These are phyloP conservation scores for Hedychridium roseum DNA, from an alignment of 2,888 invertebrate species.

Conservation along the genomic window DNA sequence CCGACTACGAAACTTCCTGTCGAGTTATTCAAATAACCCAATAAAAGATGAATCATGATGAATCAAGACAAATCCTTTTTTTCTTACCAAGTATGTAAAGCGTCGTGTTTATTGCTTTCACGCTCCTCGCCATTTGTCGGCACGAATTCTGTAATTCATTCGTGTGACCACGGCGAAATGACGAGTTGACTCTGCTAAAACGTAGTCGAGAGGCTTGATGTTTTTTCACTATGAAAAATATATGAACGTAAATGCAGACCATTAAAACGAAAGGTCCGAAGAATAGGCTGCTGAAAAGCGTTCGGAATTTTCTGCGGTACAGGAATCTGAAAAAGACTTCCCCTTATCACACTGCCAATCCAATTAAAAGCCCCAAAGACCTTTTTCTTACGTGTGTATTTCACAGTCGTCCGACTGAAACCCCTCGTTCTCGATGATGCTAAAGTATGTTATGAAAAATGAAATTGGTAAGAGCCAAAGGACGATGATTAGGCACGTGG, in stretches of 20 bases:
- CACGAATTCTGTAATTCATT: conserved; percentile 17
- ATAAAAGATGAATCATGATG: background rate
- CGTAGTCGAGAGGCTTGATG: conserved; percentile 66
- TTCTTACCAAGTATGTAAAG: conserved; percentile 68
- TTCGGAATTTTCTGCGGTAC: conserved; percentile 62
- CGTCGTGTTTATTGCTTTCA: conserved; percentile 71
- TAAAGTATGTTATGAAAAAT: conserved; percentile 66
- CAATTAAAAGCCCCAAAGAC: too few relatives aligned
- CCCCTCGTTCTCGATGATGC: conserved; percentile 64
- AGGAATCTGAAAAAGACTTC: conserved; percentile 58
- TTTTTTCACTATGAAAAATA: conserved; percentile 67
- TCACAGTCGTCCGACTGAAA: conserved; percentile 54
- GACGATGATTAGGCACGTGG: conserved; percentile 64
- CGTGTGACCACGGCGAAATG: conserved; percentile 18
- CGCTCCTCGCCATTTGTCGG: conserved; percentile 63
- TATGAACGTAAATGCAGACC: conserved; percentile 70
- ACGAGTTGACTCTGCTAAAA: conserved; percentile 58
- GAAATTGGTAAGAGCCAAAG: conserved; percentile 69
- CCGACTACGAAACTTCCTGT: conserved; percentile 66
- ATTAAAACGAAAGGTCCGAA: conserved; percentile 69
- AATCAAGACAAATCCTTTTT: background rate
- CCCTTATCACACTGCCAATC: background rate
- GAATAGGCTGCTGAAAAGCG: conserved; percentile 66
- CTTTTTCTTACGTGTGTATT: conserved; percentile 10
- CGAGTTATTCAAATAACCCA: background rate